Conservation (phyloP, 1,140 invertebrate species). For the Leptinotarsa defecta region DNA sequence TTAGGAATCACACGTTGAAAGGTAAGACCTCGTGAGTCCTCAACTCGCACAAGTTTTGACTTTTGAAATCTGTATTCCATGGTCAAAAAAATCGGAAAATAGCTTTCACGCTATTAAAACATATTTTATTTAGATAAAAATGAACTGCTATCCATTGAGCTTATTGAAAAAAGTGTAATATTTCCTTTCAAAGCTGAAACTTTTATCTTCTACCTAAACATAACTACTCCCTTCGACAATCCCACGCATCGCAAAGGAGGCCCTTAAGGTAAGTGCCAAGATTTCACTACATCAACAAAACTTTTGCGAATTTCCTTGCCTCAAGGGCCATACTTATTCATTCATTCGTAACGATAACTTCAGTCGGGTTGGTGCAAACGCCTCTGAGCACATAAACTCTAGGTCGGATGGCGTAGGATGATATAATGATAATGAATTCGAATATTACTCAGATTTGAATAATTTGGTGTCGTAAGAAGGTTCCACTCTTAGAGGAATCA, state of each 20-base stretch:
- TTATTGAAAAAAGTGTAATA: too few relatives aligned
- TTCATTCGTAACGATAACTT: not conserved
- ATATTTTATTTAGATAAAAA: too few relatives aligned
- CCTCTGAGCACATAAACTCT: not conserved
- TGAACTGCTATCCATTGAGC: too few relatives aligned
- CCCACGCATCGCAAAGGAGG: not conserved
- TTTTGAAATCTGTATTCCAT: too few relatives aligned
- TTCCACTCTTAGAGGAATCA: not conserved
- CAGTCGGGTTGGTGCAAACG: not conserved
- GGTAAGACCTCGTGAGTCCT: too few relatives aligned
- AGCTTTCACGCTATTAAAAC: too few relatives aligned
- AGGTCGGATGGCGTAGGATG: not conserved
- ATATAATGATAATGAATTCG: not conserved
- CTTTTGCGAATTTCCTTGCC: not conserved
- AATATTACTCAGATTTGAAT: not conserved
- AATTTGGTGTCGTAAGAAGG: not conserved
- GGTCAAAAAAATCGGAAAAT: too few relatives aligned
- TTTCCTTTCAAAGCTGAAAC: not conserved
- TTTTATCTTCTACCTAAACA: not conserved
- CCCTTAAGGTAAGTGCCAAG: not conserved
- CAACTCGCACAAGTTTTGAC: too few relatives aligned
- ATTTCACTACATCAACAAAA: constrained; percentile 6
- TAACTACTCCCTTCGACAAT: not conserved
- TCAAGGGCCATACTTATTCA: not conserved
- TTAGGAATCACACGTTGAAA: too few relatives aligned